Percentiles rank a stretch among this genome's conserved stretches.
Conservation (phyloP, 2,888 invertebrate species). For the Orthonevra nobilis region DNA sequence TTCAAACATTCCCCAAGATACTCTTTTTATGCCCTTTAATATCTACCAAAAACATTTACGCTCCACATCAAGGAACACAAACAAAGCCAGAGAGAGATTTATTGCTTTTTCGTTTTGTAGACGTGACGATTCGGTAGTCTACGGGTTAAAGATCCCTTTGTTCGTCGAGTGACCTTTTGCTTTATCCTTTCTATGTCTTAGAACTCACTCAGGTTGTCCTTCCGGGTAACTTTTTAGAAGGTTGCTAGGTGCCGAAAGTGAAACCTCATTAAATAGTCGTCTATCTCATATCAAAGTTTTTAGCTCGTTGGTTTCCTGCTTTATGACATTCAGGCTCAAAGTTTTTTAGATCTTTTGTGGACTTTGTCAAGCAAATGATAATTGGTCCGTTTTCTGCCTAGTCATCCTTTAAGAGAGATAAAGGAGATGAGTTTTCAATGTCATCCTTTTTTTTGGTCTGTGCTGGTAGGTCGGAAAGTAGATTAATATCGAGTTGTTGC, state of each 20-base stretch:
- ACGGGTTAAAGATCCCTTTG: constrained; percentile 23
- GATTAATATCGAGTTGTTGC: neutral
- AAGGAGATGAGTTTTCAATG: neutral
- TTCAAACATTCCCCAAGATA: too few relatives aligned
- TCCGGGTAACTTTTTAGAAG: neutral
- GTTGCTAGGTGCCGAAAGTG: neutral
- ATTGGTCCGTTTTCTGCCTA: neutral
- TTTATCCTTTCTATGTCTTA: neutral
- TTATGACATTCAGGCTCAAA: neutral
- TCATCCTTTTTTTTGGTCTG: too few relatives aligned
- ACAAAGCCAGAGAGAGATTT: constrained; percentile 30
- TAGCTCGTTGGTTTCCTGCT: constrained; percentile 1
- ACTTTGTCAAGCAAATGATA: neutral
- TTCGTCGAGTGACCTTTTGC: constrained; percentile 17
- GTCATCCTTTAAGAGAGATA: neutral
- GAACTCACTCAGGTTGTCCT: neutral
- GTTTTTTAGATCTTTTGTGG: neutral
- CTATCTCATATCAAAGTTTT: constrained; percentile 16
- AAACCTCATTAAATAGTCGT: constrained; percentile 27
- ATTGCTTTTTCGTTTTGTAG: constrained; percentile 20
- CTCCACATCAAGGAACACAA: too few relatives aligned
- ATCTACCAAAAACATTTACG: too few relatives aligned
- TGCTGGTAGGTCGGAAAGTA: too few relatives aligned
- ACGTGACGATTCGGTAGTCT: neutral
- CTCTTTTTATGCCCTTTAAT: too few relatives aligned